A percentile compares a stretch with the other conserved stretches of the same genome.
Conservation (phyloP, 2,888 invertebrate species). For the Lottia gigantea region DNA sequence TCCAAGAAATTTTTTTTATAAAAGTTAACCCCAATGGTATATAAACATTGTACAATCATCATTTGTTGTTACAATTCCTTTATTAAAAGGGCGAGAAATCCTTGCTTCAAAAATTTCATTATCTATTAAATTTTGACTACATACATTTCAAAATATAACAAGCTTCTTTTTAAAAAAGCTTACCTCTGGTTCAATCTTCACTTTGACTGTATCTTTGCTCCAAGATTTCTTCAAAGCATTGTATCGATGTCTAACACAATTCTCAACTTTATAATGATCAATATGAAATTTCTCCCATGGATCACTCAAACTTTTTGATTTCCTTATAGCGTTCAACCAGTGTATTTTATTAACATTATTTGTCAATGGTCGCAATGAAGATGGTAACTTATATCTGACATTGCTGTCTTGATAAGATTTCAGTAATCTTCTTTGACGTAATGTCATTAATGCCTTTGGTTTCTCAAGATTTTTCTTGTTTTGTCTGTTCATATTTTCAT, state of each 20-base stretch:
- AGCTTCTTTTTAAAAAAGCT: slow-evolving; percentile 16
- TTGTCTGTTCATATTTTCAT: slow-evolving; percentile 22
- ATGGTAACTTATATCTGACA: slow-evolving; percentile 12
- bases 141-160: too few species aligned
- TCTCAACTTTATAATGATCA: slow-evolving; percentile 68
- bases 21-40: too few species aligned
- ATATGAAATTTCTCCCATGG: slow-evolving; percentile 72
- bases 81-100: too few species aligned
- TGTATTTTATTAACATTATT: slow-evolving; percentile 29
- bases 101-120: too few species aligned
- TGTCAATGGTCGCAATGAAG: slow-evolving; percentile 2
- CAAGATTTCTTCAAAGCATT: slow-evolving; percentile 71
- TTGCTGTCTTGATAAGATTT: slow-evolving; percentile 20
- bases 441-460: slow-evolving; percentile 47
- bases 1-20: too few species aligned
- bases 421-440: slow-evolving; percentile 51
- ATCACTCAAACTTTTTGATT: slow-evolving; percentile 65
- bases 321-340: slow-evolving; percentile 57
- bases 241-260: slow-evolving; percentile 70
- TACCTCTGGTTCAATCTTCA: slow-evolving; percentile 71
- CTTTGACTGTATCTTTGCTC: slow-evolving; percentile 70
- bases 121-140: too few species aligned
- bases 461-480: slow-evolving; percentile 28
- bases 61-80: too few species aligned
- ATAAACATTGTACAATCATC: too few species aligned